A percentile compares a stretch with the other conserved stretches of the same genome.
Conservation (phyloP, 2,113 vertebrate genomes). For the Antennarius striatus region DNA sequence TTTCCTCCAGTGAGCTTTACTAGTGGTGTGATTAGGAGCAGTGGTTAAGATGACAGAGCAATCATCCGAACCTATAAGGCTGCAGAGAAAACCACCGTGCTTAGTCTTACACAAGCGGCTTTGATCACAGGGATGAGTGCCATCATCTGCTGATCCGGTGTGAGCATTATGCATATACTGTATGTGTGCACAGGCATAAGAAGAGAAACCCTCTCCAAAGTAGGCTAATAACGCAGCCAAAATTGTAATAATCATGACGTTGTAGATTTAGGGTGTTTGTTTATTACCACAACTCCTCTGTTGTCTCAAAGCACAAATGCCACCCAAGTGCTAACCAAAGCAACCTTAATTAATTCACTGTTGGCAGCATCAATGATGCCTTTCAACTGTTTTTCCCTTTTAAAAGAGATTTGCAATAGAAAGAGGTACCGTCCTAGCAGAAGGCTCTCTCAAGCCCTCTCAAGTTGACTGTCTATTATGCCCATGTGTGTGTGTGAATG, state of each 20-base stretch:
- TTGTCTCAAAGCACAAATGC: conserved; percentile 31
- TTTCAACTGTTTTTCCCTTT: conserved; percentile 55
- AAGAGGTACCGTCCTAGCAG: conserved; percentile 39
- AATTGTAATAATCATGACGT: not conserved
- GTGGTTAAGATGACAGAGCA: conserved; percentile 45
- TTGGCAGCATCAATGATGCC: conserved; percentile 42
- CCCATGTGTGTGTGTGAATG: not conserved
- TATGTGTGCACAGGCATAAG: not conserved
- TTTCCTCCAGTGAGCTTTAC: conserved; percentile 30
- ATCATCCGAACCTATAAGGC: conserved; percentile 33
- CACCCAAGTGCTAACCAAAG: conserved; percentile 43
- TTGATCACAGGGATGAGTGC: conserved; percentile 64
- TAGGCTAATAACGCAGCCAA: not conserved
- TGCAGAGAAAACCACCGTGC: conserved; percentile 24
- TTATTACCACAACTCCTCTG: conserved; percentile 5
- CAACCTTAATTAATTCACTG: conserved; percentile 51
- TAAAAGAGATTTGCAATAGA: conserved; percentile 54
- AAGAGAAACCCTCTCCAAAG: conserved; percentile 3
- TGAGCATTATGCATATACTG: not conserved
- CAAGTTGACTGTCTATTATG: not conserved
- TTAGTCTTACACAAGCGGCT: conserved; percentile 35
- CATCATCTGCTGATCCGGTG: conserved; percentile 33
- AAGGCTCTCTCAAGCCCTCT: conserved; percentile 33
- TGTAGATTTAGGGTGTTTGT: not conserved
- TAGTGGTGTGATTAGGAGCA: not conserved